phyloP scores from a whole-genome alignment of 2,113 vertebrate genomes.

The Embiotoca jacksoni region DNA sequence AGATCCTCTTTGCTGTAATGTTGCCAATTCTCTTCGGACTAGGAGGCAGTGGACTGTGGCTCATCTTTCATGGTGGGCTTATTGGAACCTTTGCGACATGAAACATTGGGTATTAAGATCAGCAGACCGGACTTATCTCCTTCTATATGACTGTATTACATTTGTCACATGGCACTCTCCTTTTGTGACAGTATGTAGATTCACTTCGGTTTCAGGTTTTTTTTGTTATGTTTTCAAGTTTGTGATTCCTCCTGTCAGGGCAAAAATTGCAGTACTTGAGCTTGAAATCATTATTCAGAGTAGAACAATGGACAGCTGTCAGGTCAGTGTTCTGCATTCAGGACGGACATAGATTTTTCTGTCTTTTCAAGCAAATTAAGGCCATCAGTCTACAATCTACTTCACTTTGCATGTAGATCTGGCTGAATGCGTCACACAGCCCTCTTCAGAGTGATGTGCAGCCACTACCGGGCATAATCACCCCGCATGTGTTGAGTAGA shows the following conservation, averaged over 20 bases:
- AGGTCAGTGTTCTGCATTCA: slow-evolving; percentile 23
- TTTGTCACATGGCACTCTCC: not conserved
- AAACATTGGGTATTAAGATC: slow-evolving; percentile 37
- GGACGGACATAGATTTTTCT: slow-evolving; percentile 16
- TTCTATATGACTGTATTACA: not conserved
- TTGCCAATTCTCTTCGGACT: slow-evolving; percentile 29
- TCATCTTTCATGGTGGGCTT: slow-evolving; percentile 35
- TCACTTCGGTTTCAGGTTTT: not conserved
- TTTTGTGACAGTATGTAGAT: not conserved
- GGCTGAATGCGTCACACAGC: slow-evolving; percentile 57
- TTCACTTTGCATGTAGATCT: slow-evolving; percentile 48
- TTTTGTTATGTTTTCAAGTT: not conserved
- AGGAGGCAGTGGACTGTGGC: slow-evolving; percentile 26
- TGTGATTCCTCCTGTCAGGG: not conserved
- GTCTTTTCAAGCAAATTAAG: slow-evolving; percentile 57
- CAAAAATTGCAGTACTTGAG: slow-evolving; percentile 3
- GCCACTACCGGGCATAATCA: slow-evolving; percentile 63
- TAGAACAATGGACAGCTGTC: slow-evolving; percentile 21
- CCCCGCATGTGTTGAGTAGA: slow-evolving; percentile 17
- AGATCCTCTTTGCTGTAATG: slow-evolving; percentile 55
- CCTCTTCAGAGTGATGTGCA: slow-evolving; percentile 48
- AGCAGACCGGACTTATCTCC: not conserved
- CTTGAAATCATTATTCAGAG: slow-evolving; percentile 39
- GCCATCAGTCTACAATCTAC: slow-evolving; percentile 57
- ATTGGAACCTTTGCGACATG: slow-evolving; percentile 32